phyloP scores from a whole-genome alignment of 2,797 vertebrate genomes.

The Bufotes viridis region DNA sequence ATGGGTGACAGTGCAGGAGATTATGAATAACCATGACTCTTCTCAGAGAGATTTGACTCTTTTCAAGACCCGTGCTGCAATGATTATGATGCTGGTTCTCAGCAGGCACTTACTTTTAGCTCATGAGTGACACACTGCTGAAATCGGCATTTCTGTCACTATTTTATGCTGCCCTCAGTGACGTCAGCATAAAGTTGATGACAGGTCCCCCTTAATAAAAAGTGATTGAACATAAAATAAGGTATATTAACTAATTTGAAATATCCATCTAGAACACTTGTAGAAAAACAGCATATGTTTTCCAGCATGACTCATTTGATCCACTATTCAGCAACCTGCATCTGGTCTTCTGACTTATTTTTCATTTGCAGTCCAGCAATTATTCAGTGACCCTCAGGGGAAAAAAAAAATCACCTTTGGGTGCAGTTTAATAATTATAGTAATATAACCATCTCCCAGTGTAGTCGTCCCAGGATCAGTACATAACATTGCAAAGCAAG shows the following conservation, averaged over 20 bases:
- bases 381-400: not conserved
- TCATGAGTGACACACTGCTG: no score
- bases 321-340: not conserved
- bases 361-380: not conserved
- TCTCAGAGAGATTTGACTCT: no score
- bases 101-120: no score
- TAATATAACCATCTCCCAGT: not conserved
- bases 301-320: not conserved
- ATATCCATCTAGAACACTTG: constrained; percentile 1
- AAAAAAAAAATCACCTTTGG: not conserved
- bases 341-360: not conserved
- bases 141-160: no score
- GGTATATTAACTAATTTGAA: not conserved
- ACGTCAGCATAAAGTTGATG: no score
- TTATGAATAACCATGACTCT: no score
- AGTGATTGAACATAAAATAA: no score
- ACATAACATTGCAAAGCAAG: not conserved
- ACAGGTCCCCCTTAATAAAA: no score
- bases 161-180: no score
- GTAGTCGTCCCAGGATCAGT: not conserved
- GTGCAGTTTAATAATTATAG: not conserved
- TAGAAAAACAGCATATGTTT: constrained; percentile 20
- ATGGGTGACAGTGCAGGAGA: no score
- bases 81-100: no score
- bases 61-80: no score